Evolutionary conservation across 2,113 vertebrate species (phyloP).

Genomic region (Chionomys nivalis): DNA sequence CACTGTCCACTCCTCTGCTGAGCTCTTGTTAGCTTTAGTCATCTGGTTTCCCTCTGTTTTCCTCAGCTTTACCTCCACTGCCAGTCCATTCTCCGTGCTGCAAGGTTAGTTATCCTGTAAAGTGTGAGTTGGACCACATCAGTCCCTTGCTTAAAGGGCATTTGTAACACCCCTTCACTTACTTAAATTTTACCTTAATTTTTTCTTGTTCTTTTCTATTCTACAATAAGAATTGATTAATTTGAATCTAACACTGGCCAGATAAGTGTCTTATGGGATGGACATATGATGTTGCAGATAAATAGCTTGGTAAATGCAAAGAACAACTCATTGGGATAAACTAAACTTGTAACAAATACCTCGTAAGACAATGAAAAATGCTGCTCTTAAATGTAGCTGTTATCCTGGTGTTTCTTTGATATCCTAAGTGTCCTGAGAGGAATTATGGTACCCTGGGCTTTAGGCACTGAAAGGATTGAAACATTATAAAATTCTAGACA

Average conservation of each 20-base stretch:
- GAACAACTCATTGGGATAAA: background rate
- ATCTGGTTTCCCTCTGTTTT: background rate
- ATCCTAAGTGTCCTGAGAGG: background rate
- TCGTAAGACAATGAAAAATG: background rate
- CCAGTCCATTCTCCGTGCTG: background rate
- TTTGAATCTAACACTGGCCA: background rate
- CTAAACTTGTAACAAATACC: background rate
- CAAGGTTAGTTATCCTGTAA: background rate
- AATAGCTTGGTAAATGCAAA: constrained; percentile 8
- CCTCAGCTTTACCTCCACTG: background rate
- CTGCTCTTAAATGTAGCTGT: background rate
- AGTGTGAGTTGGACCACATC: background rate
- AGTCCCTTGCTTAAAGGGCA: background rate
- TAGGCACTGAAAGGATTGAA: background rate
- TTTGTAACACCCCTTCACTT: background rate
- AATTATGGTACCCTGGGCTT: background rate
- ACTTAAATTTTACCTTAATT: background rate
- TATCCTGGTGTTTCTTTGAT: background rate
- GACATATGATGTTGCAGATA: background rate
- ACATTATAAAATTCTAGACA: background rate
- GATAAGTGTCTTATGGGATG: background rate
- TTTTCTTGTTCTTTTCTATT: background rate
- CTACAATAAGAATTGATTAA: background rate
- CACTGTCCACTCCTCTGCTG: accelerated
- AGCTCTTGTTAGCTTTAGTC: background rate